These are phyloP conservation scores for Papilio gigon DNA, from an alignment of 2,888 invertebrate species.

Conservation along the genomic window DNA sequence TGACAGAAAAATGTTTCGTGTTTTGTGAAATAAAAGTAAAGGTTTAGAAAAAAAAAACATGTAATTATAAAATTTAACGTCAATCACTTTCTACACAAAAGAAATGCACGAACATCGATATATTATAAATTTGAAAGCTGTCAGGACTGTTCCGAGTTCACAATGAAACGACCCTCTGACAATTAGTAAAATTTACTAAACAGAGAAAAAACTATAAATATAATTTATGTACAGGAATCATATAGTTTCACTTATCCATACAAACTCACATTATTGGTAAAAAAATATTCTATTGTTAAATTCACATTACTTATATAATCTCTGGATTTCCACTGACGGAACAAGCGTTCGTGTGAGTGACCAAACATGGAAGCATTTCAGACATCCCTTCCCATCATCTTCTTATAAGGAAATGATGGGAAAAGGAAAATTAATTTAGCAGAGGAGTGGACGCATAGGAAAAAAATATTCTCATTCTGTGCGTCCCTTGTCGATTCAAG, in stretches of 20 bases:
- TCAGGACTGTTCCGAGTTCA: background rate
- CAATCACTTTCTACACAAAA: slow-evolving; percentile 25
- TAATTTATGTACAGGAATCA: slow-evolving; percentile 49
- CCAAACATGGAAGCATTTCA: too few species aligned
- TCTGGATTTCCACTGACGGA: too few species aligned
- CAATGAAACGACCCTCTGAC: slow-evolving; percentile 46
- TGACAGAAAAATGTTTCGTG: too few species aligned
- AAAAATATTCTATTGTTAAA: slow-evolving; percentile 39
- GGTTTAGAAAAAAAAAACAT: slow-evolving; percentile 34
- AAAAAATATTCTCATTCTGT: too few species aligned
- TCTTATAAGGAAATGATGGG: too few species aligned
- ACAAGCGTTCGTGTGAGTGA: too few species aligned
- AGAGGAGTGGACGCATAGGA: too few species aligned
- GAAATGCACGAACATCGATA: slow-evolving; percentile 5
- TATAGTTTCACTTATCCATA: slow-evolving; percentile 43
- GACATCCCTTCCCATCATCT: too few species aligned
- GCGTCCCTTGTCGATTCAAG: too few species aligned
- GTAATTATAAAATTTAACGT: slow-evolving; percentile 38
- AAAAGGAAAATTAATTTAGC: too few species aligned
- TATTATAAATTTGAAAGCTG: slow-evolving; percentile 7
- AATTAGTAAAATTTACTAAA: slow-evolving; percentile 53
- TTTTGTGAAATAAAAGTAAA: slow-evolving; percentile 7
- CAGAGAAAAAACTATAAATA: slow-evolving; percentile 50
- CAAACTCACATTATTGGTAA: slow-evolving; percentile 40
- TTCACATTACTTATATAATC: slow-evolving; percentile 43